Conservation (phyloP, 2,113 vertebrate genomes). For the Ceratotherium simum region DNA sequence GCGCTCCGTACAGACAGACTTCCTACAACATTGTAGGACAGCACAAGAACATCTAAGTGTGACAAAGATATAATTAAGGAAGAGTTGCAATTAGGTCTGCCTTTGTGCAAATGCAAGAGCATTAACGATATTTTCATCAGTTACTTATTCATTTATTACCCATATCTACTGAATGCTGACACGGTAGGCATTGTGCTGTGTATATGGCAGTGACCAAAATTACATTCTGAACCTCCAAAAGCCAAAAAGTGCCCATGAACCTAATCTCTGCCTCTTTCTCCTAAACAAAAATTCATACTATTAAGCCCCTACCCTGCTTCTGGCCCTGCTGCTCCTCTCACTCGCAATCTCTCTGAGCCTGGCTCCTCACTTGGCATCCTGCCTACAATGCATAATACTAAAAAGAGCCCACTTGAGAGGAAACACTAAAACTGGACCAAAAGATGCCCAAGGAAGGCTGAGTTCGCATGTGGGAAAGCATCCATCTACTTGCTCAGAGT, state of each 20-base stretch:
- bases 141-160: background rate
- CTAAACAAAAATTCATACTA: background rate
- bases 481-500: background rate
- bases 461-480: background rate
- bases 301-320: background rate
- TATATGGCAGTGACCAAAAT: background rate
- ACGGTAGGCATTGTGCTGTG: background rate
- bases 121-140: background rate
- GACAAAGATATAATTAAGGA: background rate
- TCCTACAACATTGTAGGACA: background rate
- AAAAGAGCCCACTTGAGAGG: background rate
- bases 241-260: background rate
- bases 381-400: background rate
- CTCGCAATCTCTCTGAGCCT: background rate
- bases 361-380: background rate
- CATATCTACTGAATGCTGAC: background rate
- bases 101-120: background rate
- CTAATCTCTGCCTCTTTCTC: background rate
- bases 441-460: background rate
- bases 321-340: background rate
- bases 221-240: background rate
- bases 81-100: background rate
- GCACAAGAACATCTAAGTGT: background rate
- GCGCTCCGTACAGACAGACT: background rate
- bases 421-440: background rate